Conservation (phyloP, 2,797 vertebrate genomes). For the Cichlasoma orientale region DNA sequence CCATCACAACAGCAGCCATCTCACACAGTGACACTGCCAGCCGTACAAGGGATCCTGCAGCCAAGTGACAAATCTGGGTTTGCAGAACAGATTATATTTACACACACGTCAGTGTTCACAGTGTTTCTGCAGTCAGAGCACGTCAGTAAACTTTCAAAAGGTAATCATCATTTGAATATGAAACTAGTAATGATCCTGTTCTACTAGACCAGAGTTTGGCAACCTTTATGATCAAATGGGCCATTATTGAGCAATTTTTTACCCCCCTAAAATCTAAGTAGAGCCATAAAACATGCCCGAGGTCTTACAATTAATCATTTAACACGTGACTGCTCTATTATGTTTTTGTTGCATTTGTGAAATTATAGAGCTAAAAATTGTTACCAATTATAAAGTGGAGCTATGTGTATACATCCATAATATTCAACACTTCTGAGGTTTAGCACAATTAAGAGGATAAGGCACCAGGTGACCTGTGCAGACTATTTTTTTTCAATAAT, state of each 20-base stretch:
- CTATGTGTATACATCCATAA: background rate
- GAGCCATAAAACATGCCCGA: background rate
- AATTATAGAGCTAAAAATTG: background rate
- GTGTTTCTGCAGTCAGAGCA: slow-evolving; percentile 55
- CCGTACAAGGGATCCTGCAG: slow-evolving; percentile 57
- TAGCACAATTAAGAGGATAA: background rate
- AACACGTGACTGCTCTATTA: background rate
- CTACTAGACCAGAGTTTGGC: slow-evolving; percentile 10
- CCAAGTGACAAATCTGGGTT: slow-evolving; percentile 74
- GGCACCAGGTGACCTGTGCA: background rate
- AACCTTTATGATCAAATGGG: background rate
- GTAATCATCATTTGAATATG: slow-evolving; percentile 56
- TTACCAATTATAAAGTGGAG: background rate
- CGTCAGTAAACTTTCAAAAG: slow-evolving; percentile 61
- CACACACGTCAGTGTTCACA: slow-evolving; percentile 54
- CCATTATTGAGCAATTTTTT: background rate
- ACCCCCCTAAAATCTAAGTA: background rate
- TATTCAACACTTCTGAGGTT: background rate
- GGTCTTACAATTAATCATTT: background rate
- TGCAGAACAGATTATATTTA: slow-evolving; percentile 72
- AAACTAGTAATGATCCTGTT: slow-evolving; percentile 52
- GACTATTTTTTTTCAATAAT: background rate
- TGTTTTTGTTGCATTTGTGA: background rate
- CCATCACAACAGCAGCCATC: slow-evolving; percentile 74
- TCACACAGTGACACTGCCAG: slow-evolving; percentile 66